These are phyloP conservation scores for Sylvia atricapilla DNA, from an alignment of 2,113 vertebrate species.

Conservation along the genomic window DNA sequence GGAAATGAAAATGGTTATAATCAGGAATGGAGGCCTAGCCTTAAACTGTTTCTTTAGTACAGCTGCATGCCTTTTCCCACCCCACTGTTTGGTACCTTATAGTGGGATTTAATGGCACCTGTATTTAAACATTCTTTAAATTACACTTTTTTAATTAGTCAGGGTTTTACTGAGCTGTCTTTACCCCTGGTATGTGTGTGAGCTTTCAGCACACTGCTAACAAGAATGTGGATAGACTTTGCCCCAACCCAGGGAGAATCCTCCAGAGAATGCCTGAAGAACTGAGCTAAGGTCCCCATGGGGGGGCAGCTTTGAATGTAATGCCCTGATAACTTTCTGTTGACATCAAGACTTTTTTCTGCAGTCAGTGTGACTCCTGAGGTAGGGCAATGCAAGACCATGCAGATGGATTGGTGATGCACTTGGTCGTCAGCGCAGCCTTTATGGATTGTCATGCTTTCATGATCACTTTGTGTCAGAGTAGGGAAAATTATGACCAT, in stretches of 20 bases:
- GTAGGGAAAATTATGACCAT: background rate
- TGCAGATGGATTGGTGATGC: background rate
- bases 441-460: background rate
- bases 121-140: background rate
- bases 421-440: background rate
- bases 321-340: background rate
- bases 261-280: background rate
- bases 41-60: background rate
- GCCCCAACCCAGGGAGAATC: background rate
- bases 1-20: background rate
- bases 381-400: background rate
- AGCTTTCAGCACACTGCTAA: background rate
- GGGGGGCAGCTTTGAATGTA: background rate
- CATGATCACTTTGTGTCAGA: background rate
- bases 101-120: background rate
- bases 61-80: background rate
- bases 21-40: background rate
- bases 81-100: background rate
- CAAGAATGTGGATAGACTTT: background rate
- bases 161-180: background rate
- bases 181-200: fast-evolving
- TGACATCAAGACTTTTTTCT: background rate
- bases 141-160: background rate
- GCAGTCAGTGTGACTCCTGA: background rate
- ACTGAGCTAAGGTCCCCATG: background rate